A percentile compares a stretch with the other conserved stretches of the same genome.
These are phyloP conservation scores for Halcyon badia DNA, from an alignment of 2,797 vertebrate genomes.

Conservation along the genomic window DNA sequence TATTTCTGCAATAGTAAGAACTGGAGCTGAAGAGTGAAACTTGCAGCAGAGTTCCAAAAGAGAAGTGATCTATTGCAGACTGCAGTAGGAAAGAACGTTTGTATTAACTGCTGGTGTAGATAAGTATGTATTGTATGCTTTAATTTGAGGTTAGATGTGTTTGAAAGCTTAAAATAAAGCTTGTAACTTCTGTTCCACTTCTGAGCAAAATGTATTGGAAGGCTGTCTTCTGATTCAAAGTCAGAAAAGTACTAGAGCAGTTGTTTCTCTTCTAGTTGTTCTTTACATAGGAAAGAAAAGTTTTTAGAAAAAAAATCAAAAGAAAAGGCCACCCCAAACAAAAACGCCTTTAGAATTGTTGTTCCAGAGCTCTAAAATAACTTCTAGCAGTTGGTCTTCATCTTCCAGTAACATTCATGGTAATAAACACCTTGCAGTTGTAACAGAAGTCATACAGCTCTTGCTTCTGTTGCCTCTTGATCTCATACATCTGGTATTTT, in stretches of 20 bases:
- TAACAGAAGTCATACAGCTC: neutral
- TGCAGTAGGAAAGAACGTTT: neutral
- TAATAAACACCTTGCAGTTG: neutral
- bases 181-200: neutral
- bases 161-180: neutral
- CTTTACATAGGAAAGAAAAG: neutral
- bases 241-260: neutral
- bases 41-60: neutral
- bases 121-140: neutral
- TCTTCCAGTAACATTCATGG: neutral
- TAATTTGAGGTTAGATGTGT: neutral
- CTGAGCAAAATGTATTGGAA: neutral
- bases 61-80: neutral
- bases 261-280: neutral
- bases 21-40: neutral
- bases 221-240: neutral
- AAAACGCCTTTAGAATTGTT: neutral
- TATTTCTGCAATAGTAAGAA: neutral
- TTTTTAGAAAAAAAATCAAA: neutral
- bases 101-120: neutral
- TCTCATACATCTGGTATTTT: neutral
- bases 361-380: accelerated
- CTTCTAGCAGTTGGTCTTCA: neutral
- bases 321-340: no score
- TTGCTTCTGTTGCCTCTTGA: neutral